Evolutionary conservation across 1,140 invertebrate species (phyloP).

Genomic region (Zaprionus davidi): DNA sequence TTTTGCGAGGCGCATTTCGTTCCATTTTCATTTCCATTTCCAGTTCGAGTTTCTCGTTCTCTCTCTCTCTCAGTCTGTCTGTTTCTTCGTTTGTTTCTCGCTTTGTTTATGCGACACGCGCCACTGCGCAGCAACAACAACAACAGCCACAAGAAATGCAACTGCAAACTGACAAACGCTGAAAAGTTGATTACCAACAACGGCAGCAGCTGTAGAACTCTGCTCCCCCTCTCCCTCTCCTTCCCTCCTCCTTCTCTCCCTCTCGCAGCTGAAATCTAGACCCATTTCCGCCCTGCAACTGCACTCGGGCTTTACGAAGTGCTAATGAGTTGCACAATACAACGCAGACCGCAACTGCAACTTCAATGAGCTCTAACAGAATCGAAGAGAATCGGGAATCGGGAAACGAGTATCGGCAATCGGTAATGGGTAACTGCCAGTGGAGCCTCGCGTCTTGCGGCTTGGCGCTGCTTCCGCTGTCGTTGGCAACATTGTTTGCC

Average conservation of each 20-base stretch:
- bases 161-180: slow-evolving; percentile 66
- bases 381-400: not conserved
- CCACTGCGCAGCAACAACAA: slow-evolving; percentile 36
- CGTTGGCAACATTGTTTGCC: slow-evolving; percentile 65
- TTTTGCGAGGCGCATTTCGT: slow-evolving; percentile 63
- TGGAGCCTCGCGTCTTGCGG: slow-evolving; percentile 3
- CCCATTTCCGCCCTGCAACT: slow-evolving; percentile 45
- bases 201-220: slow-evolving; percentile 11
- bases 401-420: not conserved
- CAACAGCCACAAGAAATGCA: slow-evolving; percentile 28
- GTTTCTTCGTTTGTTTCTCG: slow-evolving; percentile 27
- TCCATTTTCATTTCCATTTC: slow-evolving; percentile 45
- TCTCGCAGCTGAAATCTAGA: slow-evolving; percentile 36
- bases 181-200: slow-evolving; percentile 70
- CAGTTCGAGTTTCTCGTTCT: slow-evolving; percentile 36
- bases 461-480: slow-evolving; percentile 63
- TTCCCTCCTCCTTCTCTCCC: not conserved
- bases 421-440: slow-evolving; percentile 3
- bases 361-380: not conserved
- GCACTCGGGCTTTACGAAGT: slow-evolving; percentile 75
- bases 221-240: not conserved
- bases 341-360: slow-evolving; percentile 21
- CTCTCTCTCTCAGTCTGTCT: slow-evolving; percentile 34
- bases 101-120: slow-evolving; percentile 64
- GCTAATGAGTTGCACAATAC: slow-evolving; percentile 77